Evolutionary conservation across 2,113 vertebrate genomes (phyloP).

Genomic region (human (Homo sapiens)): GRCh38 chr1:57626001-57626500

Average conservation of each 20-base stretch:
- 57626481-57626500: neutral
- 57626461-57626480: neutral
- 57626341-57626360: neutral
- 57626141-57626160: fast-evolving
- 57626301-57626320: neutral
- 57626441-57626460: neutral
- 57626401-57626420: neutral
- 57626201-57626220: too few relatives aligned
- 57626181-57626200: neutral
- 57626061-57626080: neutral
- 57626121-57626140: neutral
- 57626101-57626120: neutral
- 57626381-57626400: neutral
- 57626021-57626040: neutral
- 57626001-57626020: neutral
- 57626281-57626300: neutral
- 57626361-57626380: neutral
- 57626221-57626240: neutral
- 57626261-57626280: neutral
- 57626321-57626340: neutral
- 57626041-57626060: neutral
- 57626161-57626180: neutral
- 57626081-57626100: too few relatives aligned
- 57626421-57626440: neutral
- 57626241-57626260: neutral